A percentile compares a stretch with the other conserved stretches of the same genome.
Evolutionary conservation across 2,888 invertebrate genomes (phyloP).

Genomic region (Eupithecia insigniata): DNA sequence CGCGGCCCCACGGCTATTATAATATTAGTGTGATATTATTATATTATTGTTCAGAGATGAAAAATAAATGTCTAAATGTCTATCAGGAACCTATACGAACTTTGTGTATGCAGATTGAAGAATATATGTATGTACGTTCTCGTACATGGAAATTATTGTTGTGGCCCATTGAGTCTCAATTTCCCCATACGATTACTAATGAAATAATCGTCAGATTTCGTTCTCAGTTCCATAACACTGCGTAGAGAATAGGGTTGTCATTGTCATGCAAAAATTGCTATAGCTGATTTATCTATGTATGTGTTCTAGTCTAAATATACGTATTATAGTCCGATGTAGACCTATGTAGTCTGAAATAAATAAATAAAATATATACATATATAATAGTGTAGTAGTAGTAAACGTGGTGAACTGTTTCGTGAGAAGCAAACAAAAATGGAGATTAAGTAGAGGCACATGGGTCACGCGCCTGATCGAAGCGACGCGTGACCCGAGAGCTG

Average conservation of each 20-base stretch:
- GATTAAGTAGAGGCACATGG: neutral
- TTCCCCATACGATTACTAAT: constrained; percentile 10
- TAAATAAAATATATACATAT: too few species aligned
- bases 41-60: neutral
- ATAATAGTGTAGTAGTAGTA: too few species aligned
- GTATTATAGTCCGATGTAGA: too few species aligned
- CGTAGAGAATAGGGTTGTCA: constrained; percentile 18
- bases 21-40: neutral
- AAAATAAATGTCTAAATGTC: neutral
- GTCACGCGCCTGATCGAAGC: too few species aligned
- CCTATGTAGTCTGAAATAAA: too few species aligned
- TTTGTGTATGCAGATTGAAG: neutral
- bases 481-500: too few species aligned
- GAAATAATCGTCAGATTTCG: constrained; percentile 29
- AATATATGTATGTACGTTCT: too few species aligned
- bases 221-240: constrained; percentile 22
- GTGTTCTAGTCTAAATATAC: neutral
- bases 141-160: neutral
- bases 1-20: too few species aligned
- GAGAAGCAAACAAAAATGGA: neutral
- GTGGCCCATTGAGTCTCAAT: neutral
- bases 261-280: neutral
- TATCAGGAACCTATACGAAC: neutral
- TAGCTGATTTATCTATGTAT: neutral
- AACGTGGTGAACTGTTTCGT: neutral